Base-by-base conservation (phyloP, 2,113 vertebrate genomes). In the Apeltes quadracus region DNA sequence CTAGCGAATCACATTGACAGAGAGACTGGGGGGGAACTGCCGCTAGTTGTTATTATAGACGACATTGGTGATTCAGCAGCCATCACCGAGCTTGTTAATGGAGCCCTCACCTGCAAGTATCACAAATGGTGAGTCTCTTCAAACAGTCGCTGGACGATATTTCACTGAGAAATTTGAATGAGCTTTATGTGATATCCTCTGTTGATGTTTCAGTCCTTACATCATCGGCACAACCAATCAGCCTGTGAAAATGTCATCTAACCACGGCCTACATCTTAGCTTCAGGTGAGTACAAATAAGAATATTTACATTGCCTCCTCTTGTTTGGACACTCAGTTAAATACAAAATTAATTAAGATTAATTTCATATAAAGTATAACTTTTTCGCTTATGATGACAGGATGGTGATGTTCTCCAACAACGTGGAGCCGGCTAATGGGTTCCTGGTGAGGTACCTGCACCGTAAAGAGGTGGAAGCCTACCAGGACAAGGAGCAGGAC, bases 341-440 rank as follows among this genome's bases (percentile, higher is more conserved):
- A 69, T 22, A 23, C 11, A 57, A 59, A 65, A 0, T n/a, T 0
- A 55, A 43, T 11, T n/a, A n/a, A n/a, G n/a, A n/a, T n/a, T n/a
- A n/a, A n/a, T n/a, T n/a, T n/a, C n/a, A n/a, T n/a, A n/a, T n/a
- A n/a, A n/a, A n/a, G n/a, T n/a, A n/a, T n/a, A n/a, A n/a, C n/a
- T n/a, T 44, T 53, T 38, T 34, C 32, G 0, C n/a, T 16, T 54
- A 3, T 70, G 14, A 38, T 23, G 43, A 12, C 79, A 99, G 97
- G 92, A 97, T 99, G 97, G 88, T 99, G 77, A 97, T 92, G 16
- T 98, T 99, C 90, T 98, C 97, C 3, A 99, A 99, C 88, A 99
- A 99, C 0, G 97, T 98, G 89, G 97, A 99, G 78, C 97, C 97
- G 0, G 96, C 96, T 41, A 99, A 99, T 0, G 97, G 97, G 70